These are phyloP conservation scores for Phrynocephalus guinanensis DNA, from an alignment of 2,797 vertebrate genomes.

Conservation along the genomic window DNA sequence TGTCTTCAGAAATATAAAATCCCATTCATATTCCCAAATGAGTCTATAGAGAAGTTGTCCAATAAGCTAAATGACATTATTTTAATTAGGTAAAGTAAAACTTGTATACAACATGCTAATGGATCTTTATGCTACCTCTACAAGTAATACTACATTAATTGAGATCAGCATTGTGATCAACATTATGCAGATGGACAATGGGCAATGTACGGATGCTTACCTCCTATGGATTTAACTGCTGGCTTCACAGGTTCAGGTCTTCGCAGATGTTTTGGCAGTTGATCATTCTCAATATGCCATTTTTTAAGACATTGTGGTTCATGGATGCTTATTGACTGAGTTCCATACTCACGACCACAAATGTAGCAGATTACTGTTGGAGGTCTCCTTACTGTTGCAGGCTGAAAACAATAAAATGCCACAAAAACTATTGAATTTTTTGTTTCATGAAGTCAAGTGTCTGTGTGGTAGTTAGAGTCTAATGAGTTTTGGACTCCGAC, in stretches of 20 bases:
- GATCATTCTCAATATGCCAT: slow-evolving; percentile 79
- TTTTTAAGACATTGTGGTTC: slow-evolving; percentile 84
- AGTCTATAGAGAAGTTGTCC: background rate
- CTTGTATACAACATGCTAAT: slow-evolving; percentile 12
- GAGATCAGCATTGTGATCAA: too few species aligned
- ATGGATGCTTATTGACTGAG: slow-evolving; percentile 81
- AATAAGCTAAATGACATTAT: slow-evolving; percentile 11
- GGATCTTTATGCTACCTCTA: background rate
- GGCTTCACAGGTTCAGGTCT: slow-evolving; percentile 77
- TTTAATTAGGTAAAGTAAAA: background rate
- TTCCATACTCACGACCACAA: slow-evolving; percentile 80
- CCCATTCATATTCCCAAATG: background rate
- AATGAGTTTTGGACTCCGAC: background rate
- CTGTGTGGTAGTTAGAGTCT: background rate
- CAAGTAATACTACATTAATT: background rate
- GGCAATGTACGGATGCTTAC: slow-evolving; percentile 64
- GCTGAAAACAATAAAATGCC: slow-evolving; percentile 67
- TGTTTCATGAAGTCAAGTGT: slow-evolving; percentile 6
- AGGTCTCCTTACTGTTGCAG: slow-evolving; percentile 67
- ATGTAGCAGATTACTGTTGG: slow-evolving; percentile 79
- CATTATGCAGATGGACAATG: too few species aligned
- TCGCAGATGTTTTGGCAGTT: slow-evolving; percentile 75
- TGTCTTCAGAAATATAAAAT: background rate
- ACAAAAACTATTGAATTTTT: slow-evolving; percentile 29
- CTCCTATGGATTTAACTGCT: slow-evolving; percentile 66